A percentile compares a stretch with the other conserved stretches of the same genome.
Conservation (phyloP, 1,140 invertebrate species). For the Bombus confusus region DNA sequence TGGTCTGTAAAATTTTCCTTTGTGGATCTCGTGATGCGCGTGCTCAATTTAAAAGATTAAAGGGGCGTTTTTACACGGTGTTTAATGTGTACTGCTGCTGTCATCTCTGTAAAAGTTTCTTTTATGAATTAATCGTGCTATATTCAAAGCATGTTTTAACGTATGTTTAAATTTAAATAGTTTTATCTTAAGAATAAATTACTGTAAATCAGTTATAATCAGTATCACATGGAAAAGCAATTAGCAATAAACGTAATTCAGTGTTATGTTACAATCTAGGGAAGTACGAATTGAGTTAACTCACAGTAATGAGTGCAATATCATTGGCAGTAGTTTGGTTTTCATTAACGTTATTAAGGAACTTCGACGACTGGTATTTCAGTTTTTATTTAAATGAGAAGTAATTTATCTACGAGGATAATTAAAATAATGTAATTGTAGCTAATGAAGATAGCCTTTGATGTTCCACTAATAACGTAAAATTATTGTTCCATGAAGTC, state of each 20-base stretch:
- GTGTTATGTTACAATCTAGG: neutral
- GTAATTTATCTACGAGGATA: neutral
- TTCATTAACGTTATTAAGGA: conserved; percentile 12
- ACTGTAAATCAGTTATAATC: neutral
- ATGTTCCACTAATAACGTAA: neutral
- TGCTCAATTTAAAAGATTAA: neutral
- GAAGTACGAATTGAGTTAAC: neutral
- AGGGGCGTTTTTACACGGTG: neutral
- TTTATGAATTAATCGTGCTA: neutral
- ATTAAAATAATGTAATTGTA: neutral
- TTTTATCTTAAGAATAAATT: neutral
- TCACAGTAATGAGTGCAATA: neutral
- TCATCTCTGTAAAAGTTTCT: neutral
- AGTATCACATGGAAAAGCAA: neutral
- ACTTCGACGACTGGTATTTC: neutral
- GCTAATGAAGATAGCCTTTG: conserved; percentile 2
- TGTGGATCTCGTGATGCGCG: no score
- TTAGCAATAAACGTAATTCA: neutral
- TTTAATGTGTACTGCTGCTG: neutral
- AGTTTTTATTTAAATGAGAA: neutral
- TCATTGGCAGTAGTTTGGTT: neutral
- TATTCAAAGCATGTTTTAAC: neutral
- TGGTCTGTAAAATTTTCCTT: neutral
- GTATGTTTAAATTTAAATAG: neutral
- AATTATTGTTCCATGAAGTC: neutral